Base-by-base conservation (phyloP, 2,888 invertebrate species). In the Ennomos erosarius region DNA sequence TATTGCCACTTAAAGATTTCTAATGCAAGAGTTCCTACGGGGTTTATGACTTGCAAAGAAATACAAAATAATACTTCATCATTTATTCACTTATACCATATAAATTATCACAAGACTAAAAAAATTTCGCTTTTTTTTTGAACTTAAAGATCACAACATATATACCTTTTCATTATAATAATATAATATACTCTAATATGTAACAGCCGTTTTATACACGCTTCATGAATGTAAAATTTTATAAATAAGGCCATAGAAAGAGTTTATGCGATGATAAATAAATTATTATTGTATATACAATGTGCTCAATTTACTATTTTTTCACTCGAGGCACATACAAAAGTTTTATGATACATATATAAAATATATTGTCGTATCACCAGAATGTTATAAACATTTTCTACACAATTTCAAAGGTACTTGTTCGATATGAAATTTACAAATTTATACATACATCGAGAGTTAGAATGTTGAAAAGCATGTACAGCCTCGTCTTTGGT, bases 31-130 rank as follows among this genome's bases (percentile, higher is more conserved):
- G 0, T 26, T 26, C 3, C 4, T 26, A 26, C 26, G 3, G 5
- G 4, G 26, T 26, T 26, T 26, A 26, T 26, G 26, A 44, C 11
- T 37, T 10, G 1, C 9, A 73, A 77, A 79, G 68, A 72, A 76
- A 75, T 66, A 74, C 64, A 70, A 63, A 69, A 65, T 69, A 88
- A 90, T 92, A 90, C 86, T 90, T 87, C 85, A 85, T 90, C 83
- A 85, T 90, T 92, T 91, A 91, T 90, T 92, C 85, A 87, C 87
- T 87, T 90, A 86, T 85, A 52, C 85, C 83, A 89, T 90, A 90
- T 89, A 90, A 88, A 88, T 90, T 92, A 92, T 92, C 92, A 92
- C 91, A 92, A 91, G 90, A 91, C 90, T 87, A 90, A 55, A 87
- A 76, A 81, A 85, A 88, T 82, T 74, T 78, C 78, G 84, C 62